Conservation (phyloP, 1,140 invertebrate species). For the Drosophila nigromelanica region DNA sequence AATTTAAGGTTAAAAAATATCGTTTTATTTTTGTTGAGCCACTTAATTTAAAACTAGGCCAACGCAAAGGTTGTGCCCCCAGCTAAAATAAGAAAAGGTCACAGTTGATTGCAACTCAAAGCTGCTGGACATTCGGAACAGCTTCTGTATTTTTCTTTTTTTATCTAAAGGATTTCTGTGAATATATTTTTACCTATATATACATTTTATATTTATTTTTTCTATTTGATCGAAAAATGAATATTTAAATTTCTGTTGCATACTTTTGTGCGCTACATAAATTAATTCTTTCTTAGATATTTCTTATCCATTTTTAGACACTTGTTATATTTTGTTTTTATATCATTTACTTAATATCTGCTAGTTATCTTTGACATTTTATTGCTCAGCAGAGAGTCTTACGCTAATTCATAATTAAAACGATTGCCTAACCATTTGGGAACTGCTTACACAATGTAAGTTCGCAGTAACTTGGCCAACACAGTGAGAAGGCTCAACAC, state of each 20-base stretch:
- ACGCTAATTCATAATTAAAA: conserved; percentile 74
- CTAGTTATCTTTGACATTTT: conserved; percentile 50
- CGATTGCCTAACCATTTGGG: conserved; percentile 75
- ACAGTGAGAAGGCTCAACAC: conserved; percentile 55
- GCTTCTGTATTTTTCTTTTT: neutral
- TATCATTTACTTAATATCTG: conserved; percentile 16
- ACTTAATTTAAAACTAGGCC: conserved; percentile 73
- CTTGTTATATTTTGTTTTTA: too few species aligned
- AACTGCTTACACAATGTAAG: conserved; percentile 45
- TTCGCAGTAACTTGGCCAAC: conserved; percentile 6
- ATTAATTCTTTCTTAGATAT: too few species aligned
- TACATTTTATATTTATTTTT: neutral
- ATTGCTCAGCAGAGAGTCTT: conserved; percentile 55
- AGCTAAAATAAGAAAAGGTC: conserved; percentile 43
- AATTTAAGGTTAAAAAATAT: conserved; percentile 74
- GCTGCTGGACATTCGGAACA: neutral
- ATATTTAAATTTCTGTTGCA: neutral
- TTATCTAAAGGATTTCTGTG: neutral
- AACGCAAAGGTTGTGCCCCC: conserved; percentile 43
- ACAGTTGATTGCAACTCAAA: conserved; percentile 10
- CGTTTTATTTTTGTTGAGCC: conserved; percentile 45
- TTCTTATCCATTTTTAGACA: neutral
- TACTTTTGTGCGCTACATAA: neutral
- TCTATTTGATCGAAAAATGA: too few species aligned
- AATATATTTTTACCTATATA: neutral